Conservation (phyloP, 2,888 invertebrate species). For the Aphidius colemani region DNA sequence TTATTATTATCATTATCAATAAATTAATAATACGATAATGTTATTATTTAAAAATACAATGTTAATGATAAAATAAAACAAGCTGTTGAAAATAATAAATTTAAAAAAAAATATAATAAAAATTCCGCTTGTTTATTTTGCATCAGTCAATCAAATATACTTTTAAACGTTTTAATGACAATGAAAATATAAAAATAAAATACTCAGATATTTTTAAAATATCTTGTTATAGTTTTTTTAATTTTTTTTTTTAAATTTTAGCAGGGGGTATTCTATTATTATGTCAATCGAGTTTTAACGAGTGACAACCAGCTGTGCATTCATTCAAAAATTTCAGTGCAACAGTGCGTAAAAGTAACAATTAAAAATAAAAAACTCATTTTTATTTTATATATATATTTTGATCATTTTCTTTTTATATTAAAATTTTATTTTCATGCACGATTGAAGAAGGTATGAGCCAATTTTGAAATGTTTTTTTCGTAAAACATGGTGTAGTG, state of each 20-base stretch:
- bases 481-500: not conserved
- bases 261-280: not conserved
- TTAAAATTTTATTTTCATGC: not conserved
- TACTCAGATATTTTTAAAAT: too few relatives aligned
- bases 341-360: not conserved
- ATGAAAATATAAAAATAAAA: too few relatives aligned
- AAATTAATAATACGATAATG: not conserved
- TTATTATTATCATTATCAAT: not conserved
- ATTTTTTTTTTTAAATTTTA: not conserved
- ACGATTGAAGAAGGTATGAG: constrained; percentile 12
- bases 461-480: constrained; percentile 15
- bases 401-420: constrained; percentile 5
- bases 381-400: constrained; percentile 11
- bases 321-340: not conserved
- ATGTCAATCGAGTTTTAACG: too few relatives aligned
- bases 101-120: not conserved
- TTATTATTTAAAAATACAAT: not conserved
- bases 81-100: not conserved
- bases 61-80: too few relatives aligned
- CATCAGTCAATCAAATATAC: not conserved
- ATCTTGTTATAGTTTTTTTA: not conserved
- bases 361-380: not conserved
- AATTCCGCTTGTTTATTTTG: not conserved
- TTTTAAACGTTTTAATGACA: too few relatives aligned
- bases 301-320: not conserved